Percentiles rank a stretch among this genome's conserved stretches.
Conservation (phyloP, 2,113 vertebrate species). For the Heterotis niloticus region DNA sequence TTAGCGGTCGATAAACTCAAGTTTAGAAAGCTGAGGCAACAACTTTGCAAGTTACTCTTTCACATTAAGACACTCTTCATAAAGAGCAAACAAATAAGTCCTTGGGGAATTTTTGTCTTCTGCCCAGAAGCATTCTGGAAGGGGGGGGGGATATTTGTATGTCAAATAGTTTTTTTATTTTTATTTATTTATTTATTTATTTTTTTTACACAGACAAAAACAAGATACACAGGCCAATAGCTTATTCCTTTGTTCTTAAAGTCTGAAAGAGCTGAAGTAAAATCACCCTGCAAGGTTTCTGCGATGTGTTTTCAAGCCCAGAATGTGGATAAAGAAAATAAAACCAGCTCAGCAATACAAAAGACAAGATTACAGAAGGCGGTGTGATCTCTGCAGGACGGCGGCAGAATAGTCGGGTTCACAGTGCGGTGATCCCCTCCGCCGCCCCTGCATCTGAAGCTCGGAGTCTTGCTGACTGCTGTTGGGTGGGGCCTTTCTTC, state of each 20-base stretch:
- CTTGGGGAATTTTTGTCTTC: conserved; percentile 36
- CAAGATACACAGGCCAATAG: not conserved
- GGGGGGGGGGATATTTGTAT: too few species aligned
- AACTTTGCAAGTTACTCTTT: conserved; percentile 50
- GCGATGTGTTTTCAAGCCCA: not conserved
- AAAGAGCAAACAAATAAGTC: conserved; percentile 51
- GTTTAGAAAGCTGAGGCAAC: conserved; percentile 28
- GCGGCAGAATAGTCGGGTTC: conserved; percentile 34
- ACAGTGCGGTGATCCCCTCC: conserved; percentile 19
- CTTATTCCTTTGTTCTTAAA: conserved; percentile 5
- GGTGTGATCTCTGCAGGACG: conserved; percentile 25
- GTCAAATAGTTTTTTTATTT: too few species aligned
- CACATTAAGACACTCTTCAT: conserved; percentile 48
- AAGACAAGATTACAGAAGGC: conserved; percentile 41
- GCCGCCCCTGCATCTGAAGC: too few species aligned
- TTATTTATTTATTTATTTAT: too few species aligned
- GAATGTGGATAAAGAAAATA: conserved; percentile 12
- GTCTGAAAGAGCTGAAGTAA: not conserved
- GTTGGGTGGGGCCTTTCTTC: too few species aligned
- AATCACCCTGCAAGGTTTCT: conserved; percentile 9
- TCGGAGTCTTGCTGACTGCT: too few species aligned
- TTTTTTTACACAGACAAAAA: conserved; percentile 9
- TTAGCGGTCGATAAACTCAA: not conserved
- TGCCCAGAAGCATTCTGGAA: conserved; percentile 8
- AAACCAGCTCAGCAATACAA: conserved; percentile 24